Evolutionary conservation across 2,113 vertebrate species (phyloP).

Genomic region (Cyprinodon tularosa): DNA sequence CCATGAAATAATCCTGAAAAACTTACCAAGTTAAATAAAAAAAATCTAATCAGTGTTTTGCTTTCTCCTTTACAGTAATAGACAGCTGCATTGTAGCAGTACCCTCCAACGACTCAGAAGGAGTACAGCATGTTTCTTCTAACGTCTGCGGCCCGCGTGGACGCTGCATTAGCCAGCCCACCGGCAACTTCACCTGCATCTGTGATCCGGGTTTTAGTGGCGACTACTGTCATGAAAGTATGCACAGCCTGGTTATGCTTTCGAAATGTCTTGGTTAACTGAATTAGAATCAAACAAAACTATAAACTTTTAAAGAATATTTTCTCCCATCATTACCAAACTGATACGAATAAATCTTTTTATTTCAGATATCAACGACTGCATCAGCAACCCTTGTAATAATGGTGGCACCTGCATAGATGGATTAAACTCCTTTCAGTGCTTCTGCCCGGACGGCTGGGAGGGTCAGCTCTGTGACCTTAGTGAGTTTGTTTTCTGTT

Average conservation of each 20-base stretch:
- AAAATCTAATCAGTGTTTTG: background rate
- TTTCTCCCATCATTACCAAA: background rate
- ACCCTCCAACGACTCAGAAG: slow-evolving; percentile 82
- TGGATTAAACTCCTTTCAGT: slow-evolving; percentile 89
- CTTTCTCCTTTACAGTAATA: slow-evolving; percentile 80
- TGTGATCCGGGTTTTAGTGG: slow-evolving; percentile 94
- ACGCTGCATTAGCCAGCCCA: slow-evolving; percentile 87
- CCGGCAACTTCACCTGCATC: slow-evolving; percentile 91
- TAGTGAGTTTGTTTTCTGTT: slow-evolving; percentile 81
- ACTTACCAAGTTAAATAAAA: background rate
- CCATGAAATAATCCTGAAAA: rapidly evolving
- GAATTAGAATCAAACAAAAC: background rate
- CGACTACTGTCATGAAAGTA: slow-evolving; percentile 96
- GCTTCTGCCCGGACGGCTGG: slow-evolving; percentile 95
- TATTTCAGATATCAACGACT: slow-evolving; percentile 91
- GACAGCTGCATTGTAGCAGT: slow-evolving; percentile 92
- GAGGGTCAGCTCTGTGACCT: slow-evolving; percentile 91
- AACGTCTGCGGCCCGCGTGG: slow-evolving; percentile 92
- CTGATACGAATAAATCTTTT: background rate
- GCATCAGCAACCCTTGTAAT: slow-evolving; percentile 85
- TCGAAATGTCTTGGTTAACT: background rate
- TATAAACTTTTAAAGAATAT: background rate
- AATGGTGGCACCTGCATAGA: slow-evolving; percentile 96
- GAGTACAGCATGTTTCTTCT: slow-evolving; percentile 81
- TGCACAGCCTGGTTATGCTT: slow-evolving; percentile 38